Evolutionary conservation across 1,140 invertebrate genomes (phyloP).

Genomic region (Drosophila neocordata): DNA sequence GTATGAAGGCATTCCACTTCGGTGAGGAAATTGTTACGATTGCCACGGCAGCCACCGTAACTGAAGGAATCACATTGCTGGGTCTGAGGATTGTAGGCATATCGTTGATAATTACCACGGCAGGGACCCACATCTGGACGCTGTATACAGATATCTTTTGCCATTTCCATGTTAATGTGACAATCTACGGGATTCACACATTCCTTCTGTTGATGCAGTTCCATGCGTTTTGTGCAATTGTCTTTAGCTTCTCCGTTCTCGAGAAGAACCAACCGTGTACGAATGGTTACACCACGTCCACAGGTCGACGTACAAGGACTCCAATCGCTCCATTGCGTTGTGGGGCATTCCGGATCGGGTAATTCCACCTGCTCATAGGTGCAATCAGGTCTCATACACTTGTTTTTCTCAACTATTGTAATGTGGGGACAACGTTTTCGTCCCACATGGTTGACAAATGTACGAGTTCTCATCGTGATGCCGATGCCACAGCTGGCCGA

Average conservation of each 20-base stretch:
- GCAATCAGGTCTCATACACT: conserved; percentile 89
- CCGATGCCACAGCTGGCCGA: conserved; percentile 92
- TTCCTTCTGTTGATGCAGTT: conserved; percentile 86
- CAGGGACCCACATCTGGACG: conserved; percentile 90
- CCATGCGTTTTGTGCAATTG: conserved; percentile 85
- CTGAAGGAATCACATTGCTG: conserved; percentile 91
- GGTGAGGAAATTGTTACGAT: conserved; percentile 93
- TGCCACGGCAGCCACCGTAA: conserved; percentile 96
- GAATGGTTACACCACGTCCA: conserved; percentile 87
- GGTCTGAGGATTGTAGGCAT: conserved; percentile 90
- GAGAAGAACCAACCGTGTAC: conserved; percentile 88
- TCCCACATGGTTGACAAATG: conserved; percentile 89
- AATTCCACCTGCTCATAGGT: conserved; percentile 84
- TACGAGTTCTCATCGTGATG: conserved; percentile 88
- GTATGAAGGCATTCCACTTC: conserved; percentile 89
- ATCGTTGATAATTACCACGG: conserved; percentile 90
- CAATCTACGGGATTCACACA: conserved; percentile 88
- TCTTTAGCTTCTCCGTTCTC: conserved; percentile 84
- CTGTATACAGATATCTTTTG: conserved; percentile 92
- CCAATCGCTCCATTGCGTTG: conserved; percentile 89
- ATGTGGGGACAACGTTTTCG: conserved; percentile 91
- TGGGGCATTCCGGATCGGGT: conserved; percentile 86
- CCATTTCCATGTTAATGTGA: conserved; percentile 87
- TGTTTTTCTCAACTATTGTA: conserved; percentile 87
- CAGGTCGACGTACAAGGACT: conserved; percentile 88